Base-by-base conservation (phyloP, 2,888 invertebrate genomes). In the Agapostemon virescens region DNA sequence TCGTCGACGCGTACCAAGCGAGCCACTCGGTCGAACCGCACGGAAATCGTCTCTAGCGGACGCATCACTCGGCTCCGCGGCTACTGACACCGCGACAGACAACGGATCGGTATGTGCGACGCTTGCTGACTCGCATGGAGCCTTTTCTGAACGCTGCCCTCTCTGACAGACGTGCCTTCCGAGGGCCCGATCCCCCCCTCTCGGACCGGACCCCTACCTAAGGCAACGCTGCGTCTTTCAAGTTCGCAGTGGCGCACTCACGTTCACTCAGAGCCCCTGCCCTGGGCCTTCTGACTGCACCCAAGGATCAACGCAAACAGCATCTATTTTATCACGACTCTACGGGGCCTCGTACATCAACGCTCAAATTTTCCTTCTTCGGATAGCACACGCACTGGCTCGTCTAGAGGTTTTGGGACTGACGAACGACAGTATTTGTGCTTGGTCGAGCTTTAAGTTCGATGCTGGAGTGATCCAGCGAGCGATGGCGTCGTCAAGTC, bases 101-200 rank as follows among this genome's bases (percentile, higher is more conserved):
- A 84, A 82, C 79, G 79, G 84, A 84, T 84, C 79, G 79, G 85
- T 82, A 84, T 85, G 75, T 75, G 49, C 76, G 67, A 81, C 81
- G 78, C 69, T 63, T 42, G 70, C 71, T 77, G 80, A 74, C 79
- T 83, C 79, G 69, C 79, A 74, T 72, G 63, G 75, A 80, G 74
- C 75, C 86, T 85, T 86, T 81, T 75, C 79, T 79, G 77, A 84
- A 79, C 79, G 86, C 85, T 84, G 76, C 79, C 79, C 76, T 74
- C 77, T 74, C 81, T 84, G 80, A 85, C 85, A 82, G 84, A 86
- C 85, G 78, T 80, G 72, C 80, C 81, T 79, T 69, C 64, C 77
- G 81, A 80, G 74, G 64, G 61, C 85, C 77, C 78, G 68, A 45
- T 55, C 55, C 72, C 80, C 72, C 78, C 52, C 69, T 73, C 77